Base-by-base conservation (phyloP, 2,113 vertebrate species). In the Phalacrocorax aristotelis region DNA sequence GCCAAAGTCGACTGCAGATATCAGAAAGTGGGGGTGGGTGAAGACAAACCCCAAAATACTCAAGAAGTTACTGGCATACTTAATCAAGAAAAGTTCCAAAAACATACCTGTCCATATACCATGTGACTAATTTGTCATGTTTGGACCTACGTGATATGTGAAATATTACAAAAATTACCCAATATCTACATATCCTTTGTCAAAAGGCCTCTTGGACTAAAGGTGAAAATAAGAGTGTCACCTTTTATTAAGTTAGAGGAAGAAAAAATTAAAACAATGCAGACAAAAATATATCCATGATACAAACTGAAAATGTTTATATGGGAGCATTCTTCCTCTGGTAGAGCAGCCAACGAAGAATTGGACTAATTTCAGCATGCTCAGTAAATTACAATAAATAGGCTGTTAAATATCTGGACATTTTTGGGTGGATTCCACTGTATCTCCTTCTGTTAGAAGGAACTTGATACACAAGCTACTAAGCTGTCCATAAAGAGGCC, bases 1-100 rank as follows among this genome's bases (percentile, higher is more conserved):
- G 36, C 7, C 52, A n/a, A 57, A 30, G 14, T 25, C 29, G 71
- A 20, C 11, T 12, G 11, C 7, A 22, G 4, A 11, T 15, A 52
- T 54, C 11, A 79, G 66, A 46, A 87, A 13, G 8, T 3, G 3
- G 9, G 2, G 13, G 1, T 4, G 4, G 6, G 11, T 12, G 4
- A 70, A 68, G 5, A 36, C 34, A 85, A 60, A 34, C 3, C 9
- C 9, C 46, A 15, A 36, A 72, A 51, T 10, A 32, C 16, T n/a
- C 12, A 13, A 18, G 13, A 55, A 71, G 16, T 30, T 19, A 68
- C 21, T 42, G 16, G 16, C 12, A 62, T 5, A 57, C 7, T 48
- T 26, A 32, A 83, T 21, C 4, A 40, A 55, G 18, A 23, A 66
- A 55, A 30, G 7, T 11, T 30, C 11, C 25, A 74, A 48, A 57